Evolutionary conservation across 2,797 vertebrate genomes (phyloP).

Genomic region (Xenentodon cancila): DNA sequence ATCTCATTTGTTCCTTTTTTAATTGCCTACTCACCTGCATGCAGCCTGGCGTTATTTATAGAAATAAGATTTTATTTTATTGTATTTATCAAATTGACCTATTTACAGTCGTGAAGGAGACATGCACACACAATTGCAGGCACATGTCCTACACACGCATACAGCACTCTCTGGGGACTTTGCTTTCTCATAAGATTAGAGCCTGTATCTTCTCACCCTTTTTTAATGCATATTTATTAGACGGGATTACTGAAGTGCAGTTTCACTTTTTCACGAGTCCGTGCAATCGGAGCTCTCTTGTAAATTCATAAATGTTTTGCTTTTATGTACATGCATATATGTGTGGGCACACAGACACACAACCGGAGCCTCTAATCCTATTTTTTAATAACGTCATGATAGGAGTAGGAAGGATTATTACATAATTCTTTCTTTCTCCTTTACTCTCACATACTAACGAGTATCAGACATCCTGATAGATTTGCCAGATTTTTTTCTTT

Average conservation of each 20-base stretch:
- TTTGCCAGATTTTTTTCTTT: slow-evolving; percentile 28
- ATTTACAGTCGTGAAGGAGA: slow-evolving; percentile 57
- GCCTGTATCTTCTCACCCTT: slow-evolving; percentile 17
- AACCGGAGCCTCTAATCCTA: slow-evolving; percentile 28
- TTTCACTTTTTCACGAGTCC: not conserved
- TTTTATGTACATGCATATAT: slow-evolving; percentile 6
- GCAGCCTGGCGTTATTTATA: slow-evolving; percentile 25
- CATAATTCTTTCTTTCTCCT: slow-evolving; percentile 45
- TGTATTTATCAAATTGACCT: slow-evolving; percentile 62
- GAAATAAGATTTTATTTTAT: slow-evolving; percentile 40
- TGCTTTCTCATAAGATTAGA: slow-evolving; percentile 33
- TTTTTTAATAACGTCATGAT: slow-evolving; percentile 36
- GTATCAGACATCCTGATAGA: slow-evolving; percentile 32
- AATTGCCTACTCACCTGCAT: slow-evolving; percentile 16
- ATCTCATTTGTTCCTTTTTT: slow-evolving; percentile 22
- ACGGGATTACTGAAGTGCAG: slow-evolving; percentile 36
- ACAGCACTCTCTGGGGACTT: slow-evolving; percentile 24
- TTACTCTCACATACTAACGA: slow-evolving; percentile 4
- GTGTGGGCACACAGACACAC: slow-evolving; percentile 7
- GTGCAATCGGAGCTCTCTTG: not conserved
- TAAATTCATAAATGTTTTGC: slow-evolving; percentile 1
- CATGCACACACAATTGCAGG: slow-evolving; percentile 19
- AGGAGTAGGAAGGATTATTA: slow-evolving; percentile 50
- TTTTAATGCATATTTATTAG: slow-evolving; percentile 53
- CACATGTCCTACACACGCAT: slow-evolving; percentile 28